A percentile compares a stretch with the other conserved stretches of the same genome.
These are phyloP conservation scores for Leptinotarsa rubiginosa DNA, from an alignment of 2,888 invertebrate species.

Conservation along the genomic window DNA sequence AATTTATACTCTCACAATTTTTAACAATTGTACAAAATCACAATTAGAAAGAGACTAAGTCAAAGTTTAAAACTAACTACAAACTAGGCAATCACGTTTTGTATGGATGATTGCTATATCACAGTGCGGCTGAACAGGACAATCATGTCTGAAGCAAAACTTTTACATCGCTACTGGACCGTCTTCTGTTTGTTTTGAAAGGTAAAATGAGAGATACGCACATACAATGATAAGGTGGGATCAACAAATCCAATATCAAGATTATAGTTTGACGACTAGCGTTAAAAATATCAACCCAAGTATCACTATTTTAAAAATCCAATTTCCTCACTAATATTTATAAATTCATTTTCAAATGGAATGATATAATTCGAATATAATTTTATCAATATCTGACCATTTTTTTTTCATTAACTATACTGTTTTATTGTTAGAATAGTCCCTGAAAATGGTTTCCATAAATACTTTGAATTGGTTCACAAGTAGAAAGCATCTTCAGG, in stretches of 20 bases:
- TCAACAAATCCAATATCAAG: background rate
- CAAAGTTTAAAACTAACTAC: conserved; percentile 59
- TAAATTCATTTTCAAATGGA: background rate
- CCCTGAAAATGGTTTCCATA: no score
- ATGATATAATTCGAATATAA: background rate
- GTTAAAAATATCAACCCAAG: background rate
- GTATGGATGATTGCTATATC: conserved; percentile 56
- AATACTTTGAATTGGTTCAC: background rate
- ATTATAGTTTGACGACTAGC: background rate
- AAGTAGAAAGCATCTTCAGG: background rate
- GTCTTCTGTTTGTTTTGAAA: conserved; percentile 24
- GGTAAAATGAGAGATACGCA: conserved; percentile 16
- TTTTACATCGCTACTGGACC: conserved; percentile 34
- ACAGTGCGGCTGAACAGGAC: conserved; percentile 68
- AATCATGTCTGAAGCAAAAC: conserved; percentile 52
- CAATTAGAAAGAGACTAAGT: conserved; percentile 62
- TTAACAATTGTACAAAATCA: conserved; percentile 64
- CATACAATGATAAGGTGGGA: background rate
- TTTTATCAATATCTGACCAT: background rate
- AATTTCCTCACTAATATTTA: background rate
- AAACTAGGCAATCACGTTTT: conserved; percentile 56
- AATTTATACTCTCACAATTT: conserved; percentile 63
- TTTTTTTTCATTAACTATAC: background rate
- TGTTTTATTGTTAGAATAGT: background rate
- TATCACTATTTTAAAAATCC: background rate